These are phyloP conservation scores for Loxodonta africana DNA, from an alignment of 2,113 vertebrate species.

Conservation along the genomic window DNA sequence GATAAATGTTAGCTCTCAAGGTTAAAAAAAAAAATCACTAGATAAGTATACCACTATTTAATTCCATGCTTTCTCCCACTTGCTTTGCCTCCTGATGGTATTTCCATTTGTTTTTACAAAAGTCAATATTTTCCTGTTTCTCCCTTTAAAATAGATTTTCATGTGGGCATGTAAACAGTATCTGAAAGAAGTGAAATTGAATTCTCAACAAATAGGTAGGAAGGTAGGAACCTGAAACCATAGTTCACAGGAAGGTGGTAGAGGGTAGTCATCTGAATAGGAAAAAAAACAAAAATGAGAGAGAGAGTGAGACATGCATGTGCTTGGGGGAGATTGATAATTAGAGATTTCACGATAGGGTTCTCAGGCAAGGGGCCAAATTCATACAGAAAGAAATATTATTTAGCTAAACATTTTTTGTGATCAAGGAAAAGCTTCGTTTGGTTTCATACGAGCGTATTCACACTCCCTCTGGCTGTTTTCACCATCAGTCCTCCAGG, in stretches of 20 bases:
- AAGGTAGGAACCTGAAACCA: neutral
- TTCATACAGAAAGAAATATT: constrained; percentile 68
- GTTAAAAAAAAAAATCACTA: neutral
- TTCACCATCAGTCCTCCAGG: constrained; percentile 85
- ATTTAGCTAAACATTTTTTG: constrained; percentile 79
- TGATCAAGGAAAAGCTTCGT: constrained; percentile 62
- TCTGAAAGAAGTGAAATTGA: constrained; percentile 79
- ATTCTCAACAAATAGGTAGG: constrained; percentile 77
- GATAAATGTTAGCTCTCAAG: neutral
- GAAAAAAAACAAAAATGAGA: neutral
- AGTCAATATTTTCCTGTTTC: constrained; percentile 67
- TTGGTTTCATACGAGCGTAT: constrained; percentile 62
- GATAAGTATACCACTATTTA: constrained; percentile 53
- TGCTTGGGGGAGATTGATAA: constrained; percentile 35
- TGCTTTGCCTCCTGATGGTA: constrained; percentile 19
- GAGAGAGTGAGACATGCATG: rapidly evolving
- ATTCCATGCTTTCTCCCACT: constrained; percentile 8
- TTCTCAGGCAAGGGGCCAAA: constrained; percentile 79
- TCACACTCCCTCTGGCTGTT: constrained; percentile 80
- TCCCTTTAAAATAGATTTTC: constrained; percentile 81
- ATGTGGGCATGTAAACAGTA: constrained; percentile 77
- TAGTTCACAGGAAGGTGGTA: neutral
- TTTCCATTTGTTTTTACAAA: constrained; percentile 67
- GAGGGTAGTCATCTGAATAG: neutral
- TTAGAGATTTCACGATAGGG: constrained; percentile 70